Evolutionary conservation across 2,113 vertebrate genomes (phyloP), one percentile per base, ranked within the genome.

Genomic region (Holacanthus passer): DNA sequence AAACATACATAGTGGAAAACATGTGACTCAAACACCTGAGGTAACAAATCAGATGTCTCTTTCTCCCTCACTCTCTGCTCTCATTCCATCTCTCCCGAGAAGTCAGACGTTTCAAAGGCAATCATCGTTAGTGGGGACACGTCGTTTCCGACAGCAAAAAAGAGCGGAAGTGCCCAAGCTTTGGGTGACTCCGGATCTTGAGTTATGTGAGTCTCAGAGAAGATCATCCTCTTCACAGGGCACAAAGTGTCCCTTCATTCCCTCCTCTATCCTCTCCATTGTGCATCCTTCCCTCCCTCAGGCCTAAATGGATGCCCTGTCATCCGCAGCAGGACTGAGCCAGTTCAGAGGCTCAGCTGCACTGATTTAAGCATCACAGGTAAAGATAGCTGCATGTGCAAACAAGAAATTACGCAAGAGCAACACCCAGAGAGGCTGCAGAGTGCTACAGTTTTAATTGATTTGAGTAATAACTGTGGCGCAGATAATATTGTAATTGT

Each of bases 191-290:
- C 94, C 95, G 94, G 94, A 95, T 94, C 90, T 91, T 32, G 58
- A 85, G 76, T 73, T 73, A 58, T 82, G 86, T 69, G 81, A 53
- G 74, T 68, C 88, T 85, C 81, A 76, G 86, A 76, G 74, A 81
- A 84, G 88, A 92, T 91, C 90, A 50, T 84, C 90, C 76, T 87
- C 89, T 91, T 86, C 63, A 65, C 29, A 20, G 72, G 9, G 53
- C 68, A 95, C 94, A 96, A 92, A 94, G 94, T 80, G 53, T 73
- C 88, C 90, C 92, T 96, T 96, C 93, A 95, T 92, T 58, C 74
- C 80, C 82, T 68, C 70, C 64, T 94, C 92, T 94, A 90, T 92
- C 88, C 88, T 85, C 88, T 81, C 75, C 87, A 85, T 92, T 93
- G 89, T 94, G 87, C 87, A 75, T 72, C 86, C 58, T 79, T 73